Base-by-base conservation (phyloP, 2,113 vertebrate species). In the Apodemus sylvaticus region DNA sequence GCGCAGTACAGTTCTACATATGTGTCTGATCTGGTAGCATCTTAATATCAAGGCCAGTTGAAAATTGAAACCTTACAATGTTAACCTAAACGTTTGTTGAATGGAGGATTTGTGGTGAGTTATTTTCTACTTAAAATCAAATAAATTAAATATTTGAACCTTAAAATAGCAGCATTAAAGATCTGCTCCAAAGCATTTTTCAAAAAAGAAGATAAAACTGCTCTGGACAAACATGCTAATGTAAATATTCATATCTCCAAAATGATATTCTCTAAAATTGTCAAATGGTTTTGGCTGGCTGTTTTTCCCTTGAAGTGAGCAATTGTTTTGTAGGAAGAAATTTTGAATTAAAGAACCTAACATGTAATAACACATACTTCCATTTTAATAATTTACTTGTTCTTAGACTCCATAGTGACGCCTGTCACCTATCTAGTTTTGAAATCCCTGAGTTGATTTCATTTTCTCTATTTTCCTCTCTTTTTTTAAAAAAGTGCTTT, bases 241-340 rank as follows among this genome's bases (percentile, higher is more conserved):
- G 22, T 95, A 76, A 96, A 89, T 95, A 95, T 87, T 85, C 45
- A 89, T 71, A 34, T 79, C 7, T 88, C 31, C 42, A 68, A 92
- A 95, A 83, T 66, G 14, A 5, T 70, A 62, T 29, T 66, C 48
- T 70, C 9, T 88, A 85, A 79, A 19, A 66, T 24, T 89, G 9
- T 79, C 39, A 79, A 62, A 79, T 93, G 2, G 0, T 4, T 71
- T 78, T 90, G 31, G 16, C 39, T 88, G 17, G 39, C 86, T 60
- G 0, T 73, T 87, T 92, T 89, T 89, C 45, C 36, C 42, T 83
- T 94, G 24, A 92, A 71, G 31, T 83, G 13, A 53, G 11, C 34
- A 36, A 39, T 85, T 71, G 34, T 55, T 88, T 93, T 86, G n/a
- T 93, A 95, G 42, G 19, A 90, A 55, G 42, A 95, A 62, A 16